Base-by-base conservation (phyloP, 2,113 vertebrate genomes). In the Marmota monax region DNA sequence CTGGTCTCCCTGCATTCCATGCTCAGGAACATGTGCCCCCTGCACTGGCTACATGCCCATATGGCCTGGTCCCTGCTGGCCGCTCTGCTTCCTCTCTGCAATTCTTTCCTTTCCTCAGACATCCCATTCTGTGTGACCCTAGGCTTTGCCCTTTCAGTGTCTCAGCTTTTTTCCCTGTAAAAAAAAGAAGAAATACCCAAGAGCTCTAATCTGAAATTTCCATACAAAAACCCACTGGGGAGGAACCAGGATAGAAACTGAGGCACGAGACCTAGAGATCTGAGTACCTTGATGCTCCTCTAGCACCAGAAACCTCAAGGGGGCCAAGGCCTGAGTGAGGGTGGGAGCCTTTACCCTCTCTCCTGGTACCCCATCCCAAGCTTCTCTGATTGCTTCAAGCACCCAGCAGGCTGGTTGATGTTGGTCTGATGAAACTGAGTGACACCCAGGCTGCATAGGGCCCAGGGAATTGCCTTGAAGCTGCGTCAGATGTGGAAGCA, bases 371-470 rank as follows among this genome's bases (percentile, higher is more conserved):
- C 32, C 16, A 18, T 29, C 32, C 53, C 37, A 25, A 39, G 42
- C 45, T 90, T 67, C 22, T 42, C 18, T 42, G 29, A 72, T 37
- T 51, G 23, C 23, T 29, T 67, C 14, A 69, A 48, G 14, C 51
- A 45, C 7, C 48, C 34, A 23, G 23, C 22, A 88, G 58, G 42
- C 17, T 69, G 6, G 17, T 34, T 78, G 76, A 77, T 1, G 2
- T 27, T 23, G 7, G 18, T 85, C 56, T 96, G 84, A 93, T 76
- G 73, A 88, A 92, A 90, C 25, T 80, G 29, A 90, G 61, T 8
- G 32, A 51, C 74, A 96, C n/a, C 63, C 4, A 9, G 39, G 25
- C 88, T 76, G 51, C 56, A 88, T 2, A 22, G 61, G 20, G 37
- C n/a, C 29, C 13, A 10, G 78, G 70, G 63, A 92, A 92, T 8